These are phyloP conservation scores for Bujurquina vittata DNA, from an alignment of 2,113 vertebrate species.

Conservation along the genomic window DNA sequence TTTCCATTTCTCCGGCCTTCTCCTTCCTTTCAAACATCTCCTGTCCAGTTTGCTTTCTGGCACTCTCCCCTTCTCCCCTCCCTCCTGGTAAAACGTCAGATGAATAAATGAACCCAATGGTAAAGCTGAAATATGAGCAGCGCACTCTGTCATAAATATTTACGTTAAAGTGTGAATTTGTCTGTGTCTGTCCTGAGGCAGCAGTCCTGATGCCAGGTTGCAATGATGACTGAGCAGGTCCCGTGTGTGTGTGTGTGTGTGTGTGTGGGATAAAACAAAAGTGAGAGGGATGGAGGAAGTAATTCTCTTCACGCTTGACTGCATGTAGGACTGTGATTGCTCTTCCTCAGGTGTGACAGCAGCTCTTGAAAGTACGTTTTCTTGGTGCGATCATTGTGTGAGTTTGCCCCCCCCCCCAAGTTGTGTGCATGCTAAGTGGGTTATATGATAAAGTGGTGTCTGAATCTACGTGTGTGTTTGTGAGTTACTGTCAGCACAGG, in stretches of 20 bases:
- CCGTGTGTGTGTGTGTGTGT: not conserved
- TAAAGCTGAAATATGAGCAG: not conserved
- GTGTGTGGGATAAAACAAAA: constrained; percentile 7
- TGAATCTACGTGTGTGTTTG: constrained; percentile 19
- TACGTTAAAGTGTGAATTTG: constrained; percentile 12
- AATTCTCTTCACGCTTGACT: constrained; percentile 35
- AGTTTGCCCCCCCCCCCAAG: not conserved
- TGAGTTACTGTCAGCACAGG: constrained; percentile 53
- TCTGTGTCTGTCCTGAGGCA: constrained; percentile 33
- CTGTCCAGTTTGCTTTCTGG: not conserved
- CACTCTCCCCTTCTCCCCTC: not conserved
- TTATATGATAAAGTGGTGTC: constrained; percentile 5
- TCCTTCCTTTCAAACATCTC: not conserved
- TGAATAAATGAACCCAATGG: not conserved
- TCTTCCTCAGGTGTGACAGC: constrained; percentile 44
- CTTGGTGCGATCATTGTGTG: not conserved
- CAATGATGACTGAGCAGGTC: constrained; percentile 62
- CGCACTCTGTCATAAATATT: not conserved
- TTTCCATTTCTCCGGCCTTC: not conserved
- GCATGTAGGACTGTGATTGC: not conserved
- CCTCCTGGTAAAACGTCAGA: constrained; percentile 8
- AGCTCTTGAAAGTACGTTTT: not conserved
- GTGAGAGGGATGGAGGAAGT: constrained; percentile 32
- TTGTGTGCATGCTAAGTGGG: not conserved
- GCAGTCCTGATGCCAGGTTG: constrained; percentile 44